Percentiles rank a stretch among this genome's conserved stretches.
Evolutionary conservation across 2,797 vertebrate species (phyloP).

Genomic region (Neostethus bicornis): DNA sequence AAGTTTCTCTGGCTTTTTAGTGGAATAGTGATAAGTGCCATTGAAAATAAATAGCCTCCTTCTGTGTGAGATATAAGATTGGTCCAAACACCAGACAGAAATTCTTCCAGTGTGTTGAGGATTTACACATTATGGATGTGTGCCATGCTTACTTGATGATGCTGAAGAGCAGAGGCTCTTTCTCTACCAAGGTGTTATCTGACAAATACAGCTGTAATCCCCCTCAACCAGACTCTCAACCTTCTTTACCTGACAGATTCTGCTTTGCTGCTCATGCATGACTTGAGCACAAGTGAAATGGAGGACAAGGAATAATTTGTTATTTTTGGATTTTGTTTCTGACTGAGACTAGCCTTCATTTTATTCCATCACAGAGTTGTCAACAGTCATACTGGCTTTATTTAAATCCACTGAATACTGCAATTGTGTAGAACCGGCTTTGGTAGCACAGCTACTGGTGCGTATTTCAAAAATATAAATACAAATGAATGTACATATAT

Average conservation of each 20-base stretch:
- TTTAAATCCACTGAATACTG: not conserved
- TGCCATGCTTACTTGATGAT: constrained; percentile 55
- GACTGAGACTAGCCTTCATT: constrained; percentile 8
- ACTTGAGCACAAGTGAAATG: constrained; percentile 36
- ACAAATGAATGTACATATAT: not conserved
- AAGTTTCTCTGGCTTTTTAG: constrained; percentile 23
- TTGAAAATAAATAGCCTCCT: constrained; percentile 39
- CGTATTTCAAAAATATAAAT: not conserved
- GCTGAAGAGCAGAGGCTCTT: constrained; percentile 41
- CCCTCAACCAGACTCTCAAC: constrained; percentile 28
- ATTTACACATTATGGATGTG: constrained; percentile 46
- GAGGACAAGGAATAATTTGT: constrained; percentile 24
- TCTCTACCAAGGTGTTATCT: constrained; percentile 56
- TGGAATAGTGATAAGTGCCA: constrained; percentile 18
- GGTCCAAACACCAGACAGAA: constrained; percentile 29
- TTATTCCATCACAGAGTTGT: constrained; percentile 11
- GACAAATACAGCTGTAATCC: constrained; percentile 67
- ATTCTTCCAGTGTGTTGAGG: constrained; percentile 45
- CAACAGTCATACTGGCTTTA: constrained; percentile 10
- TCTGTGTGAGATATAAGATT: constrained; percentile 20
- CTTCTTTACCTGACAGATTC: constrained; percentile 39
- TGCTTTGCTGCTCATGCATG: constrained; percentile 50
- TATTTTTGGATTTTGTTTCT: constrained; percentile 32
- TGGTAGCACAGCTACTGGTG: not conserved
- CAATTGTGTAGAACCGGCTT: not conserved